Evolutionary conservation across 2,888 invertebrate genomes (phyloP).

Genomic region (Chloroclysta siterata): DNA sequence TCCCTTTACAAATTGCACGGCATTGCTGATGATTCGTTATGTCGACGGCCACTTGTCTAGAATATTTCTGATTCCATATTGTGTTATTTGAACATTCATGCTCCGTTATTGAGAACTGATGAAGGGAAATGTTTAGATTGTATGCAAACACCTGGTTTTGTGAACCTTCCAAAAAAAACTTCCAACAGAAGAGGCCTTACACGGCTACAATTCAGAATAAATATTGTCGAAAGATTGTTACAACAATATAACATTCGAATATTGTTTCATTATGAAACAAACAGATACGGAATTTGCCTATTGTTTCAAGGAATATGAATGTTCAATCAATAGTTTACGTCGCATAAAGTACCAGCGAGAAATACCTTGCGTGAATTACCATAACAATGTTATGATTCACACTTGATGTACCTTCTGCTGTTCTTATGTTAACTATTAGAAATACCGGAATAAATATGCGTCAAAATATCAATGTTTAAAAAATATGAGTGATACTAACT

Average conservation of each 20-base stretch:
- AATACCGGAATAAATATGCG: slow-evolving; percentile 41
- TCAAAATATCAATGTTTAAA: slow-evolving; percentile 27
- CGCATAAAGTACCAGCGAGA: slow-evolving; percentile 40
- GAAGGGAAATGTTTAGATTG: not conserved
- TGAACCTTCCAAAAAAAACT: not conserved
- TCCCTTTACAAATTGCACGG: not conserved
- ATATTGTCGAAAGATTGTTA: not conserved
- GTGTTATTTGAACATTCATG: slow-evolving; percentile 9
- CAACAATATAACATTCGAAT: not conserved
- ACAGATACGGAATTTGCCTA: slow-evolving; percentile 6
- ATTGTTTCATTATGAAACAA: not conserved
- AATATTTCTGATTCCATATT: slow-evolving; percentile 21
- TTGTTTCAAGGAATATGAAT: slow-evolving; percentile 49
- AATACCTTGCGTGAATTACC: slow-evolving; percentile 56
- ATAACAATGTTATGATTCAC: slow-evolving; percentile 58
- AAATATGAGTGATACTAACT: slow-evolving; percentile 33
- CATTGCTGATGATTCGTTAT: not conserved
- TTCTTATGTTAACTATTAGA: slow-evolving; percentile 46
- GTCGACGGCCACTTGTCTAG: slow-evolving; percentile 18
- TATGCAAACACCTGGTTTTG: not conserved
- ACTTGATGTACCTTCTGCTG: slow-evolving; percentile 51
- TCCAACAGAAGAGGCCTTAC: not conserved
- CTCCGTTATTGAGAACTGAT: not conserved
- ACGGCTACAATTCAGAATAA: not conserved
- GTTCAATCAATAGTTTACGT: slow-evolving; percentile 48